A percentile compares a stretch with the other conserved stretches of the same genome.
Conservation (phyloP, 2,888 invertebrate genomes). For the Meliscaeva auricollis region DNA sequence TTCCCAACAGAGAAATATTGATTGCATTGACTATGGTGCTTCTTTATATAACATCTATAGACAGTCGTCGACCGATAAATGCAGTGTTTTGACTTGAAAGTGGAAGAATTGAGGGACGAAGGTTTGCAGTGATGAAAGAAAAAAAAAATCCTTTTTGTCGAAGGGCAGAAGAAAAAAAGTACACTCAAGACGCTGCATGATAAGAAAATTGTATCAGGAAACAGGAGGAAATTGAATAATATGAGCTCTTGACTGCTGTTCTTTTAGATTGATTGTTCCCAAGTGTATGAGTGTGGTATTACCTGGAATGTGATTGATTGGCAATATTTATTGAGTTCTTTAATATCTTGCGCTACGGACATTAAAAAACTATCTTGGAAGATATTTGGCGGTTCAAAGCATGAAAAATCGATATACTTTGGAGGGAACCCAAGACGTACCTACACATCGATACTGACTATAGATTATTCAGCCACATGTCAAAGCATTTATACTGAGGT, state of each 20-base stretch:
- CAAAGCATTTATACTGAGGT: too few species aligned
- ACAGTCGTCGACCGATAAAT: slow-evolving; percentile 38
- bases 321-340: not conserved
- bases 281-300: not conserved
- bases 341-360: too few species aligned
- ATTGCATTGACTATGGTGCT: slow-evolving; percentile 66
- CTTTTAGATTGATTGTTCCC: not conserved
- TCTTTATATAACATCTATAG: not conserved
- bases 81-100: slow-evolving; percentile 36
- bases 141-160: too few species aligned
- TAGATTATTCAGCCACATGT: too few species aligned
- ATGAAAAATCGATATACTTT: too few species aligned
- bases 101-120: not conserved
- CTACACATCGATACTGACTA: too few species aligned
- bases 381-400: too few species aligned
- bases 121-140: not conserved
- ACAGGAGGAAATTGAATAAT: not conserved
- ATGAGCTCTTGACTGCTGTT: not conserved
- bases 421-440: too few species aligned
- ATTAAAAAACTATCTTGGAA: too few species aligned
- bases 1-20: slow-evolving; percentile 50
- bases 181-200: slow-evolving; percentile 4
- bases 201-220: not conserved
- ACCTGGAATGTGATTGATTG: not conserved
- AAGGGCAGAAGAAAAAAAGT: not conserved